These are phyloP conservation scores for Malaclemys terrapin DNA, from an alignment of 2,113 vertebrate species.

Conservation along the genomic window DNA sequence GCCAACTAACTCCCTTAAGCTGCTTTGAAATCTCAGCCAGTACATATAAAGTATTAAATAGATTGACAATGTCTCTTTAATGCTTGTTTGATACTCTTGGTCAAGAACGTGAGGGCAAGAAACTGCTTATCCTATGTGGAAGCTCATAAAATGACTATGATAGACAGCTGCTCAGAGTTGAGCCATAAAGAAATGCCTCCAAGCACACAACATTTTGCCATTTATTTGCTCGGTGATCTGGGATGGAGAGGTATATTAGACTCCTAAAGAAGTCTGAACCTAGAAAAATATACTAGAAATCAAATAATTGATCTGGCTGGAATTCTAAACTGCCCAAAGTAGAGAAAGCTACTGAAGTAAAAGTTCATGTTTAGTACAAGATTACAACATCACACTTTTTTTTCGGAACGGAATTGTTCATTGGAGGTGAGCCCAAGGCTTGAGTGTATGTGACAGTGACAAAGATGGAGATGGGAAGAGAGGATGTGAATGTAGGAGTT, in stretches of 20 bases:
- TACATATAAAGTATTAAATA: background rate
- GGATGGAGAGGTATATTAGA: background rate
- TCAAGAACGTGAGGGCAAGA: background rate
- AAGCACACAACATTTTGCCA: background rate
- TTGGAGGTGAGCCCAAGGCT: background rate
- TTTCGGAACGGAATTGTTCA: background rate
- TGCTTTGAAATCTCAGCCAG: background rate
- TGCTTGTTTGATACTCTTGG: background rate
- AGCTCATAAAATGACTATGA: background rate
- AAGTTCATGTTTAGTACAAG: constrained; percentile 18
- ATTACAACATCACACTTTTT: background rate
- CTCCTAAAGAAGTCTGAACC: background rate
- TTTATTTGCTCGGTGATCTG: background rate
- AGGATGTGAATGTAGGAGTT: background rate
- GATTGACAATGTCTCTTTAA: background rate
- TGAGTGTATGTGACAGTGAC: background rate
- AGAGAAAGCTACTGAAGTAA: constrained; percentile 1
- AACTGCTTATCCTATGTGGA: background rate
- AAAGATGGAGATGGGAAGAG: background rate
- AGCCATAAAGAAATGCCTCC: background rate
- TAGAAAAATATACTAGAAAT: background rate
- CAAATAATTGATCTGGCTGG: background rate
- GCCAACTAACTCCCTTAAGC: background rate
- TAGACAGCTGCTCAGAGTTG: background rate
- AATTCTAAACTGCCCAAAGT: constrained; percentile 8